Base-by-base conservation (phyloP, 2,797 vertebrate genomes). In the Rhabdophis nuchalis region DNA sequence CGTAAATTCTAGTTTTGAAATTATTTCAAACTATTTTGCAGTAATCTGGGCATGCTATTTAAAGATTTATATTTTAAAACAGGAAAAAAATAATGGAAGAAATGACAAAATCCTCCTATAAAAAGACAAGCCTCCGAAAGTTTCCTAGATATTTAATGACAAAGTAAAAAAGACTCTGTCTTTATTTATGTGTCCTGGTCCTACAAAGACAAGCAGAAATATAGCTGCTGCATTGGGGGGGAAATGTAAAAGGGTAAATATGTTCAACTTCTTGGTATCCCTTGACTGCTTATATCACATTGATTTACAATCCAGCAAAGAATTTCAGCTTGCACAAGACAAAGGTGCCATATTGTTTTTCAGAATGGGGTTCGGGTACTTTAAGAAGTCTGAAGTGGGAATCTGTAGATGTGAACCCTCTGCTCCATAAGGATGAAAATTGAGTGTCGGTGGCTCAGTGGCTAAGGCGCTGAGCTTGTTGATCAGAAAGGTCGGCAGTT, bases 51-150 rank as follows among this genome's bases (percentile, higher is more conserved):
- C 82, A 56, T 52, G 64, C 85, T 93, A 93, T 93, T 92, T 93
- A 91, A 57, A 89, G 86, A 46, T 92, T 95, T 92, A 85, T 94
- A 94, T 94, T 96, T 94, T 94, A 8, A 94, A 90, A 85, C 61
- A 93, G 91, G 92, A 32, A 41, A 85, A 95, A 41, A 52, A 93
- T 68, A 94, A 93, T 13, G 53, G 89, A 85, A 95, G 88, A 89
- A 94, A 94, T 23, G 0, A 68, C 86, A 93, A 91, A 23, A 94
- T 94, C 89, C 93, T 56, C 12, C 82, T 36, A 93, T 94, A 95
- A 93, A 92, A 14, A 91, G 93, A 85, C 92, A 94, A 87, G 7
- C 90, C 93, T 90, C 90, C 85, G 94, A 93, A 95, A 60, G 50
- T 54, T 93, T 90, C 25, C 92, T 1, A 1, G 29, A 95, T 94